Percentiles rank a stretch among this genome's conserved stretches.
These are phyloP conservation scores for Todiramphus saurophagus DNA, from an alignment of 2,113 vertebrate genomes.

Conservation along the genomic window DNA sequence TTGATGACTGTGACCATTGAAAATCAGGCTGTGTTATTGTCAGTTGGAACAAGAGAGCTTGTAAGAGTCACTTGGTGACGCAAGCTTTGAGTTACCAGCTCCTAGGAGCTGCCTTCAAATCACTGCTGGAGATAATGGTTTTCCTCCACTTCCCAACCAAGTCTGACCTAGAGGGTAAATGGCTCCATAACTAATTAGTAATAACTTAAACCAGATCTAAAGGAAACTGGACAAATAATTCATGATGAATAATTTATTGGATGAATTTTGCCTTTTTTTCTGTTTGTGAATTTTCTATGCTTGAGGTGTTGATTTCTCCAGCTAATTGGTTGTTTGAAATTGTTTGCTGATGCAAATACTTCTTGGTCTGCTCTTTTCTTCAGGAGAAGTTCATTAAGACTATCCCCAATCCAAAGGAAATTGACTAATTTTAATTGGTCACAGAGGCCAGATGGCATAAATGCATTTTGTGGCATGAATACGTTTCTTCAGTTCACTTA, in stretches of 20 bases:
- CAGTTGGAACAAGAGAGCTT: conserved; percentile 24
- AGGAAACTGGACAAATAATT: conserved; percentile 19
- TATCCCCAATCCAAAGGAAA: not conserved
- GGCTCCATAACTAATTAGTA: not conserved
- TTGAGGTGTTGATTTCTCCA: conserved; percentile 31
- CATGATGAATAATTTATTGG: conserved; percentile 54
- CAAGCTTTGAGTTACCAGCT: conserved; percentile 3
- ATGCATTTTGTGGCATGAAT: not conserved
- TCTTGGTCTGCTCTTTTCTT: conserved; percentile 26
- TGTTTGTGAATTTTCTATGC: conserved; percentile 35
- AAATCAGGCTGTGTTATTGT: not conserved
- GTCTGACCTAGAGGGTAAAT: not conserved
- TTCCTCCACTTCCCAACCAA: not conserved
- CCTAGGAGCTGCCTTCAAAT: not conserved
- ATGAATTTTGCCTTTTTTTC: conserved; percentile 25
- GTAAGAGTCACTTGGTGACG: not conserved
- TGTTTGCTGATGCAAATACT: conserved; percentile 50
- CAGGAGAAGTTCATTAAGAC: conserved; percentile 39
- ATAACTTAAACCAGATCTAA: conserved; percentile 9
- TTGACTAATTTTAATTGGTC: conserved; percentile 49
- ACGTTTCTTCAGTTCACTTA: not conserved
- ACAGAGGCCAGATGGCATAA: conserved; percentile 22
- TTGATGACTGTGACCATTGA: conserved; percentile 12
- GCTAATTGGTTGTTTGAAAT: conserved; percentile 59
- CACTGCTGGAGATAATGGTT: not conserved